Evolutionary conservation across 2,113 vertebrate species (phyloP).

Genomic region (Pygathrix nemaeus): DNA sequence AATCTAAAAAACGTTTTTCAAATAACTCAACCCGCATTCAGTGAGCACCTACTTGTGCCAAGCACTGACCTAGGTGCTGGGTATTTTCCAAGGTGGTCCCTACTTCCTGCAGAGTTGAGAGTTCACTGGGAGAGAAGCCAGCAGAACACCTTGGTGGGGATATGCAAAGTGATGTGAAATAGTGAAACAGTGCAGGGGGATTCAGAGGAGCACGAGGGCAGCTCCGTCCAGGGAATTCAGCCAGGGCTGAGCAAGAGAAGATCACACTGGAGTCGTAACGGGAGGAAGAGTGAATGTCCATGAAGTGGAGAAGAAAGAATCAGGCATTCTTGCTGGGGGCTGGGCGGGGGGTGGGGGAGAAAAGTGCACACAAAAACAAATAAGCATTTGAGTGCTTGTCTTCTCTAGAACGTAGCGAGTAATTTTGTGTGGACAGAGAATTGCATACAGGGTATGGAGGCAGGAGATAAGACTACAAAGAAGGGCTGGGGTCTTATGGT

Average conservation of each 20-base stretch:
- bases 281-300: no score
- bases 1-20: neutral
- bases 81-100: neutral
- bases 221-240: neutral
- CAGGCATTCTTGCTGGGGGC: no score
- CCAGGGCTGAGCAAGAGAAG: no score
- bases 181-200: neutral
- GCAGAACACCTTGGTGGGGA: accelerated
- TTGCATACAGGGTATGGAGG: accelerated
- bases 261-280: accelerated
- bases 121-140: neutral
- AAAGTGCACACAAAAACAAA: neutral
- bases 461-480: neutral
- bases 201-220: no score
- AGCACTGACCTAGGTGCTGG: neutral
- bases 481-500: accelerated
- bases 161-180: neutral
- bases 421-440: neutral
- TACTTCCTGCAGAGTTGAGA: neutral
- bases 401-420: neutral
- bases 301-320: neutral
- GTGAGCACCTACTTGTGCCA: neutral
- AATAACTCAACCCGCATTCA: neutral
- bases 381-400: neutral
- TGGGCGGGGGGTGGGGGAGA: neutral